Evolutionary conservation across 1,140 invertebrate genomes (phyloP).

Genomic region (Eurosta solidaginis): DNA sequence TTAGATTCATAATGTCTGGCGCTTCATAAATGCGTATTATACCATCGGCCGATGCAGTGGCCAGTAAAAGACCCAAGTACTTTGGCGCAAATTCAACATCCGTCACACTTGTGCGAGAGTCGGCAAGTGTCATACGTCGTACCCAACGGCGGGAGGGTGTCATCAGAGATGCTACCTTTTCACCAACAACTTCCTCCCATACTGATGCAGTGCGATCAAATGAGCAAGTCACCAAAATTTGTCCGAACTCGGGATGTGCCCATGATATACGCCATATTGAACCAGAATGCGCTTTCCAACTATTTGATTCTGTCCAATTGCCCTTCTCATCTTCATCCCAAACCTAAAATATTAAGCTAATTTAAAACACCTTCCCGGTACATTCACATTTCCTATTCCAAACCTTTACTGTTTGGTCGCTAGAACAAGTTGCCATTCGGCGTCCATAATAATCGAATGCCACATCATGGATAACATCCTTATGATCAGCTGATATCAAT

Average conservation of each 20-base stretch:
- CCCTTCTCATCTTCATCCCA: slow-evolving; percentile 90
- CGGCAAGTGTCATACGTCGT: slow-evolving; percentile 87
- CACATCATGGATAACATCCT: slow-evolving; percentile 97
- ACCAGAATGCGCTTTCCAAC: slow-evolving; percentile 95
- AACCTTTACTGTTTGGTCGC: slow-evolving; percentile 95
- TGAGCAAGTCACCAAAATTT: slow-evolving; percentile 96
- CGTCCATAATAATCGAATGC: slow-evolving; percentile 96
- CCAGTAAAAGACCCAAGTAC: slow-evolving; percentile 86
- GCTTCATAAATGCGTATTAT: slow-evolving; percentile 96
- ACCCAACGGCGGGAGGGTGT: slow-evolving; percentile 85
- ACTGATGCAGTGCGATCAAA: slow-evolving; percentile 96
- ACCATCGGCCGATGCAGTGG: slow-evolving; percentile 87
- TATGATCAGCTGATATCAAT: slow-evolving; percentile 89
- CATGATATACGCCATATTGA: slow-evolving; percentile 98
- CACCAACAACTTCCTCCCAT: slow-evolving; percentile 95
- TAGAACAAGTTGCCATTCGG: slow-evolving; percentile 96
- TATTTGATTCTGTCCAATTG: slow-evolving; percentile 86
- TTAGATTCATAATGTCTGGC: slow-evolving; percentile 97
- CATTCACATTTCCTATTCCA: slow-evolving; percentile 34
- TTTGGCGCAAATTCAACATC: slow-evolving; percentile 98
- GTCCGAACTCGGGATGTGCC: slow-evolving; percentile 97
- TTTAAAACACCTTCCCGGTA: not conserved
- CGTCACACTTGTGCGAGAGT: slow-evolving; percentile 87
- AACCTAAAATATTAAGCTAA: slow-evolving; percentile 65
- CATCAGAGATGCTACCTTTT: slow-evolving; percentile 72